Evolutionary conservation across 2,797 vertebrate species (phyloP).

Genomic region (Sternarchorhynchus goeldii): DNA sequence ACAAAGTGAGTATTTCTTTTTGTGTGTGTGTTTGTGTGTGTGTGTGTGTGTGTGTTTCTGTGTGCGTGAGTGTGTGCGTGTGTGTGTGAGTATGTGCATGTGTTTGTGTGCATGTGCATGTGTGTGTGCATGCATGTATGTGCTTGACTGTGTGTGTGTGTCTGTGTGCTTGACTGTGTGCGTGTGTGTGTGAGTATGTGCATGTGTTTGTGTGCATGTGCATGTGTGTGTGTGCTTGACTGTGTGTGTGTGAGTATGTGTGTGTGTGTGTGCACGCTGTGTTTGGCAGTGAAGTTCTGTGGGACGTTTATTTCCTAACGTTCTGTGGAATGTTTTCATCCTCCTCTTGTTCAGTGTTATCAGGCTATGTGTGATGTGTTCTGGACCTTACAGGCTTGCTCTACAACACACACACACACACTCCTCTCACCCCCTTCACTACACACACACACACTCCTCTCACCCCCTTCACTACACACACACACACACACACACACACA

Average conservation of each 20-base stretch:
- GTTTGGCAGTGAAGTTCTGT: slow-evolving; percentile 26
- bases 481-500: slow-evolving; percentile 9
- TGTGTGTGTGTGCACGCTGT: neutral
- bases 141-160: no score
- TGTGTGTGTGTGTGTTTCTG: neutral
- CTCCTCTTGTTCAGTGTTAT: slow-evolving; percentile 19
- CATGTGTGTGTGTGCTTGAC: no score
- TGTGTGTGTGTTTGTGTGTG: slow-evolving; percentile 17
- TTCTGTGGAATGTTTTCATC: slow-evolving; percentile 48
- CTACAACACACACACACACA: neutral
- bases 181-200: slow-evolving; percentile 1
- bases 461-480: slow-evolving; percentile 41
- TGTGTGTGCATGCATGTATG: slow-evolving; percentile 4
- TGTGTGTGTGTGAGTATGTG: no score
- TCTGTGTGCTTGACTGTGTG: no score
- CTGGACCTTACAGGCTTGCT: slow-evolving; percentile 1
- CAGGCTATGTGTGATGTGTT: slow-evolving; percentile 37
- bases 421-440: slow-evolving; percentile 39
- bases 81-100: no score
- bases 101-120: neutral
- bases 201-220: slow-evolving; percentile 9
- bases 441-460: slow-evolving; percentile 25
- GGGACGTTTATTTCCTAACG: slow-evolving; percentile 43
- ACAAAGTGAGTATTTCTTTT: slow-evolving; percentile 81
- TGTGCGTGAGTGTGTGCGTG: no score